Percentiles rank a stretch among this genome's conserved stretches.
phyloP scores from a whole-genome alignment of 2,113 vertebrate species.

The Scatophagus argus region DNA sequence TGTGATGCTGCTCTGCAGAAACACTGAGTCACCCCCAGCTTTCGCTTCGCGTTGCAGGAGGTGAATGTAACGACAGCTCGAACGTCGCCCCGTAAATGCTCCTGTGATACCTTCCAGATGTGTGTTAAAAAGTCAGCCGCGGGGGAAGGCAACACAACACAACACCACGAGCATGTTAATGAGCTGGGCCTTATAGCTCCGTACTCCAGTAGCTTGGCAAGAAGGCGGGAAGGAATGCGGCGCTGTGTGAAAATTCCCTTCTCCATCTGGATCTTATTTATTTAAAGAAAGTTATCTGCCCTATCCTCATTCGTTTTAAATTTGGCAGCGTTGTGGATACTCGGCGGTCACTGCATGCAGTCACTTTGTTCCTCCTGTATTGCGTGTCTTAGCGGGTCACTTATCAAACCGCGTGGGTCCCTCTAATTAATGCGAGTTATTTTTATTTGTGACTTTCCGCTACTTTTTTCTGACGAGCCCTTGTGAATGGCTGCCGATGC shows the following conservation, averaged over 20 bases:
- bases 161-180: constrained; percentile 43
- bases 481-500: not conserved
- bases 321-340: not conserved
- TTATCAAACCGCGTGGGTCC: not conserved
- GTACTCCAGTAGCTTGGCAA: constrained; percentile 33
- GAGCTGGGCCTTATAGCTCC: constrained; percentile 37
- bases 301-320: constrained; percentile 30
- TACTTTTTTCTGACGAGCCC: not conserved
- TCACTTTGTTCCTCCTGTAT: not conserved
- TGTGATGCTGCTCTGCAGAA: constrained; percentile 36
- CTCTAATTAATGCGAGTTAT: constrained; percentile 1
- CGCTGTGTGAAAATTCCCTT: constrained; percentile 44
- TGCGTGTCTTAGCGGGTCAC: not conserved
- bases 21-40: constrained; percentile 52
- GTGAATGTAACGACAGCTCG: constrained; percentile 22
- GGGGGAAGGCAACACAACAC: not conserved
- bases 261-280: constrained; percentile 57
- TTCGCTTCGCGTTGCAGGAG: constrained; percentile 33
- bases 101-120: constrained; percentile 68
- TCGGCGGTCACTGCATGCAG: not conserved
- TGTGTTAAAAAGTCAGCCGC: constrained; percentile 10
- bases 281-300: constrained; percentile 28
- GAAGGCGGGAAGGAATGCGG: constrained; percentile 37
- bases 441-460: not conserved
- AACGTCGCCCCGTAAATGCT: constrained; percentile 30